Conservation (phyloP, 2,113 vertebrate genomes). For the Trichomycterus rosablanca region DNA sequence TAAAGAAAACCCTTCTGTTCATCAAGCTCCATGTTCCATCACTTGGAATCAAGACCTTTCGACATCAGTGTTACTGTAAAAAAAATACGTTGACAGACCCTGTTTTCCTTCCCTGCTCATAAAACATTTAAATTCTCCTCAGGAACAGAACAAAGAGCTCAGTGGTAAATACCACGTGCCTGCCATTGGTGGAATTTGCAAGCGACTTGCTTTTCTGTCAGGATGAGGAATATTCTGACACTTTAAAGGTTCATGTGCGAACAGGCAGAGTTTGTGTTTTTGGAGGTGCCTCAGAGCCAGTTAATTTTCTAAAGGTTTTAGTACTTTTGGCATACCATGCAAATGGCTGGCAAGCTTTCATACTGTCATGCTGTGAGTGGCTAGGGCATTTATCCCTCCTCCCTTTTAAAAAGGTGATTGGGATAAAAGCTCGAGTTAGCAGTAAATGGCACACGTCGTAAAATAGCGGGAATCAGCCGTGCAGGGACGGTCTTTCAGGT, state of each 20-base stretch:
- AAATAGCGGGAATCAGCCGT: conserved; percentile 21
- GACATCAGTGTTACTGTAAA: too few relatives aligned
- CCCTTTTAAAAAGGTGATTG: conserved; percentile 27
- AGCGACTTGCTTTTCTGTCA: conserved; percentile 52
- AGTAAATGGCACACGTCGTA: conserved; percentile 38
- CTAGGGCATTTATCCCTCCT: conserved; percentile 37
- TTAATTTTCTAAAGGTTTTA: conserved; percentile 42
- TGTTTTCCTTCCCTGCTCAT: conserved; percentile 69
- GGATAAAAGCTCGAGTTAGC: conserved; percentile 41
- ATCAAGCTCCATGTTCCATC: too few relatives aligned
- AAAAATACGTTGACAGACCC: conserved; percentile 65
- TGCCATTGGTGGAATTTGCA: conserved; percentile 48
- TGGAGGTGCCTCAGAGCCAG: conserved; percentile 24
- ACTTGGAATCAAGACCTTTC: too few relatives aligned
- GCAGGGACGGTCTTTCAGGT: conserved; percentile 23
- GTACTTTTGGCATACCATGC: conserved; percentile 33
- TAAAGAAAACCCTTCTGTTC: too few relatives aligned
- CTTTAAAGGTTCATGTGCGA: conserved; percentile 51
- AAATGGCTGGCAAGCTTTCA: conserved; percentile 37
- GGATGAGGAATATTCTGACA: conserved; percentile 42
- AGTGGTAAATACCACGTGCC: conserved; percentile 58
- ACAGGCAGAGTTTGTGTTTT: conserved; percentile 30
- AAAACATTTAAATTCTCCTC: conserved; percentile 74
- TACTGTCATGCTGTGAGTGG: conserved; percentile 38
- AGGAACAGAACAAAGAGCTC: conserved; percentile 57